phyloP scores from a whole-genome alignment of 1,140 invertebrate genomes.

The Proctacanthus coquilletti region DNA sequence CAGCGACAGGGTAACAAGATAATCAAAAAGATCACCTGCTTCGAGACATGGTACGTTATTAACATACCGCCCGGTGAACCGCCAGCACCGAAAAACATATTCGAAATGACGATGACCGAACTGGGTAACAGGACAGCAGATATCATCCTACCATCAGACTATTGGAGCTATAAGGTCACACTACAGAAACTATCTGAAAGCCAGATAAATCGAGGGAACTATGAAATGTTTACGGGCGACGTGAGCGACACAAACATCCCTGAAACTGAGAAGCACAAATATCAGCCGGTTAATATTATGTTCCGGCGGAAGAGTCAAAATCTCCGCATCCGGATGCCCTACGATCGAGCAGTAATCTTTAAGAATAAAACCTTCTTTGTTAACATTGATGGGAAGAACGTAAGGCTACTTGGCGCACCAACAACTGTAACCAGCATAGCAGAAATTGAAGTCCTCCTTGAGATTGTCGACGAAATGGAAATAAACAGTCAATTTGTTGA shows the following conservation, averaged over 20 bases:
- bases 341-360: conserved; percentile 28
- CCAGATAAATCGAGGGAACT: conserved; percentile 13
- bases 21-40: conserved; percentile 29
- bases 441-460: conserved; percentile 24
- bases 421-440: conserved; percentile 11
- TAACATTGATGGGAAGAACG: conserved; percentile 28
- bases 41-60: conserved; percentile 29
- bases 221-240: conserved; percentile 24
- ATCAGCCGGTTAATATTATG: conserved; percentile 26
- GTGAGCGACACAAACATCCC: conserved; percentile 19
- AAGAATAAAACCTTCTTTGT: conserved; percentile 27
- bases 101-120: conserved; percentile 21
- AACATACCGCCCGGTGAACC: conserved; percentile 11
- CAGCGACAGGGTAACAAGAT: conserved; percentile 23
- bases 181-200: conserved; percentile 20
- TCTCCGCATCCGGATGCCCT: conserved; percentile 16
- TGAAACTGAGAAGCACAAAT: conserved; percentile 22
- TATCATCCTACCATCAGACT: conserved; percentile 14
- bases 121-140: conserved; percentile 19
- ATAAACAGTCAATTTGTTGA: conserved; percentile 20
- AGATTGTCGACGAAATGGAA: conserved; percentile 20
- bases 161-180: conserved; percentile 25
- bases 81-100: conserved; percentile 9
- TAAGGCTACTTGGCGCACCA: conserved; percentile 23
- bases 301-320: conserved; percentile 18